A percentile compares a stretch with the other conserved stretches of the same genome.
phyloP scores from a whole-genome alignment of 2,113 vertebrate genomes.

The Mellivora capensis region DNA sequence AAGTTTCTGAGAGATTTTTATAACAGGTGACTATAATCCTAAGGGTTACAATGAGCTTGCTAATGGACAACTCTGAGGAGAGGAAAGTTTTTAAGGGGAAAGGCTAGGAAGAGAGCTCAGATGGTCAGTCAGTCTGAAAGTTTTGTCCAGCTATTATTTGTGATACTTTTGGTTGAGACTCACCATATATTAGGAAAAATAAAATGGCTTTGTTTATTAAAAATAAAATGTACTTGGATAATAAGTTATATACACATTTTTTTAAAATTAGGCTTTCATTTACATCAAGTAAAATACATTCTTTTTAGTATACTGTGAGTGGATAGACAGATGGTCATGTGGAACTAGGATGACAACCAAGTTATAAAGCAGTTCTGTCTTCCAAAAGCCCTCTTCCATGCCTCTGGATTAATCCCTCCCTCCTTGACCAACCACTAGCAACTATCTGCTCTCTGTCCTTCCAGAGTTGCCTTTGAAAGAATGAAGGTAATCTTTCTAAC shows the following conservation, averaged over 20 bases:
- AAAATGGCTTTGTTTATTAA: background rate
- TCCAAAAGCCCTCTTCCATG: background rate
- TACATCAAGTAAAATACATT: background rate
- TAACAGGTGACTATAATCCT: background rate
- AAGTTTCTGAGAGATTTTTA: background rate
- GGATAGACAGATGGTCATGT: background rate
- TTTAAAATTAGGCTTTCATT: conserved; percentile 17
- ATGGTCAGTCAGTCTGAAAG: background rate
- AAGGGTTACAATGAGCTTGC: background rate
- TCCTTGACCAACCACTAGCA: background rate
- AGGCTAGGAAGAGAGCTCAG: background rate
- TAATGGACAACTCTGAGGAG: background rate
- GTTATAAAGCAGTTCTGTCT: background rate
- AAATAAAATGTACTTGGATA: background rate
- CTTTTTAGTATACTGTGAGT: background rate
- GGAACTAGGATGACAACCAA: background rate
- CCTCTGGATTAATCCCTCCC: background rate
- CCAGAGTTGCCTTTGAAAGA: background rate
- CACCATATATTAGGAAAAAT: background rate
- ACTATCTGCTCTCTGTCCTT: background rate
- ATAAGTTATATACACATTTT: background rate
- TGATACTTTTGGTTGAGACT: background rate
- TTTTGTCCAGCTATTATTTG: background rate
- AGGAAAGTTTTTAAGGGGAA: background rate
- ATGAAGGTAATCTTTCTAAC: background rate